Percentiles rank a stretch among this genome's conserved stretches.
phyloP scores from a whole-genome alignment of 2,888 invertebrate genomes.

The Steinernema scapterisci region DNA sequence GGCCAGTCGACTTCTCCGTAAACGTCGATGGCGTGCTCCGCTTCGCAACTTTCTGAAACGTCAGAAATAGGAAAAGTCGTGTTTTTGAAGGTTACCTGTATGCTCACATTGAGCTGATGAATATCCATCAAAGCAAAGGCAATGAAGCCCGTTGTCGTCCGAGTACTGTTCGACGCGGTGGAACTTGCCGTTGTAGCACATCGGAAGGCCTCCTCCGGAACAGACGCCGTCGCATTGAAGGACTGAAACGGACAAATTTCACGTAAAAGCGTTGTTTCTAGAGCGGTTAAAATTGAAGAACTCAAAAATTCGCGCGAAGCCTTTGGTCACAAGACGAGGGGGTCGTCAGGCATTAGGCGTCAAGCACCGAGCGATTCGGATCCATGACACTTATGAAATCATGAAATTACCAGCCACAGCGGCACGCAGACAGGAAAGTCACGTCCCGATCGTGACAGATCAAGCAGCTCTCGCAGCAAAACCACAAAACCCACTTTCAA shows the following conservation, averaged over 20 bases:
- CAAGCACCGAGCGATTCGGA: no score
- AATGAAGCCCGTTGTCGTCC: slow-evolving; percentile 54
- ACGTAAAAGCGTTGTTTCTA: no score
- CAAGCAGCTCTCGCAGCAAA: no score
- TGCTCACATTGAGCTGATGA: slow-evolving; percentile 55
- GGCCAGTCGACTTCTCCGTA: slow-evolving; percentile 65
- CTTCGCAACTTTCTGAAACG: slow-evolving; percentile 52
- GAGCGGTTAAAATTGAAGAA: no score
- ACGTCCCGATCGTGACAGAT: no score
- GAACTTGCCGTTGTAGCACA: slow-evolving; percentile 57
- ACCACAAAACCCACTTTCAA: no score
- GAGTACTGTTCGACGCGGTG: slow-evolving; percentile 50
- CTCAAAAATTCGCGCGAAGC: no score
- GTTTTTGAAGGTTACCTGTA: slow-evolving; percentile 35
- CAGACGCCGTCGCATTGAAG: slow-evolving; percentile 60
- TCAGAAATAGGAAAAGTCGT: slow-evolving; percentile 15
- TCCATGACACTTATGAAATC: no score
- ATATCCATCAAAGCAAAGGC: slow-evolving; percentile 63
- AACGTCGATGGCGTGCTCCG: slow-evolving; percentile 56
- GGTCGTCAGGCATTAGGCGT: no score
- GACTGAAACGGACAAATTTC: slow-evolving; percentile 42
- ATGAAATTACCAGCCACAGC: no score
- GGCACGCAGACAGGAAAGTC: no score
- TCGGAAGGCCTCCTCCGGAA: slow-evolving; percentile 57
- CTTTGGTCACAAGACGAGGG: no score